A percentile compares a stretch with the other conserved stretches of the same genome.
phyloP scores from a whole-genome alignment of 2,113 vertebrate genomes.

The Nycticorax nycticorax region DNA sequence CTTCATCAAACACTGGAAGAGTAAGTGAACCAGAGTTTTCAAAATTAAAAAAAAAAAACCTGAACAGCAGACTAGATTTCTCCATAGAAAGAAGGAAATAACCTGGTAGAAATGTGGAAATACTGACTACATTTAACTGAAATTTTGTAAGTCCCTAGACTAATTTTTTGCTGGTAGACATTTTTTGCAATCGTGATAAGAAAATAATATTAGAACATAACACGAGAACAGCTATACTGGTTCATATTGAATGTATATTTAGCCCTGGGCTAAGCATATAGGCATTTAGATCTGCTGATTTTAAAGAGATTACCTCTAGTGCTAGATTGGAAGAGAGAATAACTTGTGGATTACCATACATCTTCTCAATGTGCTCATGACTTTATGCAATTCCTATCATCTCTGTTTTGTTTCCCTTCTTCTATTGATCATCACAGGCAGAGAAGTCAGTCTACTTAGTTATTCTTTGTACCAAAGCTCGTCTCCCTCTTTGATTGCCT shows the following conservation, averaged over 20 bases:
- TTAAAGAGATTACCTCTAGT: background rate
- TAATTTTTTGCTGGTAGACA: background rate
- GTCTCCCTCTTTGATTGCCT: background rate
- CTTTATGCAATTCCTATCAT: background rate
- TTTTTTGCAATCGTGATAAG: background rate
- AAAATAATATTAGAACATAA: background rate
- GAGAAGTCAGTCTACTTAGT: background rate
- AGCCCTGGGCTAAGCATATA: background rate
- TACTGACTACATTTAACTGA: background rate
- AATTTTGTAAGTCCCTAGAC: background rate
- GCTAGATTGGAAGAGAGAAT: background rate
- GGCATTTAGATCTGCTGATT: background rate
- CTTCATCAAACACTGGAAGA: background rate
- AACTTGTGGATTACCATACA: background rate
- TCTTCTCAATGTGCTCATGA: rapidly evolving
- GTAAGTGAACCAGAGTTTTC: background rate
- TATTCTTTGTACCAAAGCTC: background rate
- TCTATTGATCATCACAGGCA: background rate
- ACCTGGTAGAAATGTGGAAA: background rate
- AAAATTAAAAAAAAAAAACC: background rate
- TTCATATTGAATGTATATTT: background rate
- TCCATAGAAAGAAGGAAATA: background rate
- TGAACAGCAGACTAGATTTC: background rate
- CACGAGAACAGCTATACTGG: background rate
- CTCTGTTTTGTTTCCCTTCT: background rate